Conservation (phyloP, 2,888 invertebrate genomes). For the Linnaemya vulpina region DNA sequence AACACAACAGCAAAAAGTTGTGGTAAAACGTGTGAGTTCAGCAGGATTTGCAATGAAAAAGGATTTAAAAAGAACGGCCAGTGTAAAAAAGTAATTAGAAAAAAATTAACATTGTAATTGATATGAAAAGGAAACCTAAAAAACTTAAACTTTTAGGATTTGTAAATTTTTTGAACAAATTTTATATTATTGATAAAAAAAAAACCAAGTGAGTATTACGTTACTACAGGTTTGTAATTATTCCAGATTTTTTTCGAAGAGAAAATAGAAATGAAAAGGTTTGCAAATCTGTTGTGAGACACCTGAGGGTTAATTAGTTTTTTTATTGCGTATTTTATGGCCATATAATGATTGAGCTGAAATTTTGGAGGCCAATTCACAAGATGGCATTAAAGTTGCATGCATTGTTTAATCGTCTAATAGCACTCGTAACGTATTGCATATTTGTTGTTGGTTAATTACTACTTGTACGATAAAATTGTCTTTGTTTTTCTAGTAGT, state of each 20-base stretch:
- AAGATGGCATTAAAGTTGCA: no score
- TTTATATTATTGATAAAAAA: constrained; percentile 39
- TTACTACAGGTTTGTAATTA: constrained; percentile 63
- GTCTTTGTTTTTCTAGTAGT: no score
- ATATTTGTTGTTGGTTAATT: no score
- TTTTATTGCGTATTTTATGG: background rate
- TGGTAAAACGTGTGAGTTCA: constrained; percentile 76
- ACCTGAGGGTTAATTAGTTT: constrained; percentile 61
- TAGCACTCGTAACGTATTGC: no score
- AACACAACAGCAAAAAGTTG: constrained; percentile 72
- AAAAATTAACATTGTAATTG: constrained; percentile 80
- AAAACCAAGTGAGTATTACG: constrained; percentile 30
- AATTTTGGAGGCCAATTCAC: background rate
- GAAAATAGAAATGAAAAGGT: constrained; percentile 21
- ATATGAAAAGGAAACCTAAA: constrained; percentile 83
- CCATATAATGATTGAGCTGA: constrained; percentile 30
- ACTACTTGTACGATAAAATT: no score
- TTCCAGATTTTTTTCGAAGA: background rate
- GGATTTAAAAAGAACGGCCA: constrained; percentile 28
- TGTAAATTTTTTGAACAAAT: constrained; percentile 54
- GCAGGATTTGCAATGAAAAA: constrained; percentile 61
- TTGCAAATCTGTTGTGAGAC: constrained; percentile 32
- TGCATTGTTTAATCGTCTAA: no score
- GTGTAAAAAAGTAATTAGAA: constrained; percentile 66
- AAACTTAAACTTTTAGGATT: constrained; percentile 75